Evolutionary conservation across 2,797 vertebrate genomes (phyloP).

Genomic region (Gadopsis bispinosus): DNA sequence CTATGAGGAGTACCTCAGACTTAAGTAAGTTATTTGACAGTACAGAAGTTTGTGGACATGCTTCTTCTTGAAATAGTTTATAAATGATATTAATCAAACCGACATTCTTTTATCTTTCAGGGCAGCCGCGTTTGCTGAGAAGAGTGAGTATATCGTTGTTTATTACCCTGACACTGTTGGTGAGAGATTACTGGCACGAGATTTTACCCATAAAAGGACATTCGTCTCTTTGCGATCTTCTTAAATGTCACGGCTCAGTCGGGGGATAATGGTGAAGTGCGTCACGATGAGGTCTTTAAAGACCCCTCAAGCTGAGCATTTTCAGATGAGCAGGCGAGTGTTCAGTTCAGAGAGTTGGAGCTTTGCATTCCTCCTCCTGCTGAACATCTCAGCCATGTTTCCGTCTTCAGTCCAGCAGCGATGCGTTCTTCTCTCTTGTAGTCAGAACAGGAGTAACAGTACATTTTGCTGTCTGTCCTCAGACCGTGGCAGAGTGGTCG

Average conservation of each 20-base stretch:
- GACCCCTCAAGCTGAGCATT: not conserved
- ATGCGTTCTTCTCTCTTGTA: not conserved
- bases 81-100: not conserved
- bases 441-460: not conserved
- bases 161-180: not conserved
- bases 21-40: conserved; percentile 88
- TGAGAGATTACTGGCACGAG: not conserved
- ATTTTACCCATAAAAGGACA: not conserved
- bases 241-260: not conserved
- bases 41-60: not conserved
- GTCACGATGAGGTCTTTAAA: not conserved
- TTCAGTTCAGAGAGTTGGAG: not conserved
- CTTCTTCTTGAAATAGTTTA: not conserved
- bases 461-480: conserved; percentile 32
- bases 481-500: conserved; percentile 97
- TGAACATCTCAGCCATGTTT: not conserved
- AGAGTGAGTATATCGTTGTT: conserved; percentile 90
- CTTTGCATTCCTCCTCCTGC: not conserved
- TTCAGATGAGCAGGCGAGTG: not conserved
- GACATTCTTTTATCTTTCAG: conserved; percentile 71
- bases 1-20: conserved; percentile 92
- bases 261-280: not conserved
- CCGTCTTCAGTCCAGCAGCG: not conserved
- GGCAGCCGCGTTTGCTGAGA: conserved; percentile 96
- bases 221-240: not conserved